phyloP scores from a whole-genome alignment of 37 sponge, comb jelly and placozoan genomes.

The Ephydatia muelleri region DNA sequence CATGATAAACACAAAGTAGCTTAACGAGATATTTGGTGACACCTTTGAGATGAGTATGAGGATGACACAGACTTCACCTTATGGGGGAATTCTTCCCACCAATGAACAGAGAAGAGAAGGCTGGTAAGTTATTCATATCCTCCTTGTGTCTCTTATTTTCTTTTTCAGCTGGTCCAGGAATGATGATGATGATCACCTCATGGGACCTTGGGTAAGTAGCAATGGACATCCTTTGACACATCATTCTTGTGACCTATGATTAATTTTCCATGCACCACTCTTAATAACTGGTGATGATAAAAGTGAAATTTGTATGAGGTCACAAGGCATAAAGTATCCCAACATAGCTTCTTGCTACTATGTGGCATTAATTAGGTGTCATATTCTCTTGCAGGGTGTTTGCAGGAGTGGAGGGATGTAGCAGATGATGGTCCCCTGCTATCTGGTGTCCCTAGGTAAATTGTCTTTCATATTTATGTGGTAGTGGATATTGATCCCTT shows the following conservation, averaged over 20 bases:
- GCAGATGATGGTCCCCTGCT: conserved; percentile 69
- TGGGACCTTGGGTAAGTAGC: conserved; percentile 30
- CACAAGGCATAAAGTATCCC: too few relatives aligned
- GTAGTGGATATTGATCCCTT: background rate
- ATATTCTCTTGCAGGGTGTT: background rate
- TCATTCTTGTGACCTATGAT: too few relatives aligned
- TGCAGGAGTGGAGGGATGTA: conserved; percentile 8
- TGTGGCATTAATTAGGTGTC: background rate
- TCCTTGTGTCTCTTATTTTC: background rate
- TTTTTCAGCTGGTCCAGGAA: background rate
- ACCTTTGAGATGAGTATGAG: conserved; percentile 58
- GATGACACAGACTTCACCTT: conserved; percentile 29
- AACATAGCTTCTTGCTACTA: too few relatives aligned
- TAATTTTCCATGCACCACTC: too few relatives aligned
- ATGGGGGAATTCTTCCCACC: conserved; percentile 63
- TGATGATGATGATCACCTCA: conserved; percentile 34
- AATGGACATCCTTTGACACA: background rate
- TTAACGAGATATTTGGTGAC: conserved; percentile 49
- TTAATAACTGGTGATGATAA: too few relatives aligned
- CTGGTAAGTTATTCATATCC: conserved; percentile 72
- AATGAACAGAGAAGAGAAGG: conserved; percentile 61
- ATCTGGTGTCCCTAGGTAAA: too few relatives aligned
- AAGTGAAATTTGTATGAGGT: too few relatives aligned
- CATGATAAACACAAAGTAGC: conserved; percentile 7
- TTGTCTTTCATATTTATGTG: too few relatives aligned